These are phyloP conservation scores for Pelosia muscerda DNA, from an alignment of 2,888 invertebrate species.

Conservation along the genomic window DNA sequence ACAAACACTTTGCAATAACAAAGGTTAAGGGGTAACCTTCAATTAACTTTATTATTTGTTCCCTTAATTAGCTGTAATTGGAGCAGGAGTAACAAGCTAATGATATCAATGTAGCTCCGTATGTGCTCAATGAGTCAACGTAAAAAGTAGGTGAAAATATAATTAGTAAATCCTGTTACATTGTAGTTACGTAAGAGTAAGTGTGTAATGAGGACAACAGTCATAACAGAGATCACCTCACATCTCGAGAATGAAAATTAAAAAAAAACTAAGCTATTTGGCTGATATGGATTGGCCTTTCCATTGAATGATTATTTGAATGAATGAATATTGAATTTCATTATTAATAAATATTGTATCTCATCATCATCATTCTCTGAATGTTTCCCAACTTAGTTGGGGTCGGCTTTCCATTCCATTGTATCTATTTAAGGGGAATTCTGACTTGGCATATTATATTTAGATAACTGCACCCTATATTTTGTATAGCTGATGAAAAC, in stretches of 20 bases:
- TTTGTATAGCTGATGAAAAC: too few relatives aligned
- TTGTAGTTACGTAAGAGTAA: slow-evolving; percentile 1
- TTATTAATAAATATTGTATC: too few relatives aligned
- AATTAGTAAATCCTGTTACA: neutral
- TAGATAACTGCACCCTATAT: too few relatives aligned
- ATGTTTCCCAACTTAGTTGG: too few relatives aligned
- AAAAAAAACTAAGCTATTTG: neutral
- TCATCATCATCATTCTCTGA: too few relatives aligned
- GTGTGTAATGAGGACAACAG: neutral
- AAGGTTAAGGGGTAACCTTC: slow-evolving; percentile 16
- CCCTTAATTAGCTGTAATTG: slow-evolving; percentile 6
- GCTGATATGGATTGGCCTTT: too few relatives aligned
- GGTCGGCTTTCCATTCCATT: too few relatives aligned
- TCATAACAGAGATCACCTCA: neutral
- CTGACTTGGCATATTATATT: too few relatives aligned
- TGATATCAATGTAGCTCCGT: neutral
- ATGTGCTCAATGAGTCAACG: slow-evolving; percentile 12
- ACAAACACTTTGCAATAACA: slow-evolving; percentile 12
- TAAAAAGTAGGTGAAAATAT: neutral
- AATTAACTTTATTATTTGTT: slow-evolving; percentile 11
- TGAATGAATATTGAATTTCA: too few relatives aligned
- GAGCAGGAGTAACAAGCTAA: slow-evolving; percentile 1
- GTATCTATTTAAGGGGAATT: too few relatives aligned
- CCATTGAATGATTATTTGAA: too few relatives aligned
- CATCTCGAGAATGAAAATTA: neutral